Conservation (phyloP, 2,797 vertebrate genomes). For the Alauda arvensis region DNA sequence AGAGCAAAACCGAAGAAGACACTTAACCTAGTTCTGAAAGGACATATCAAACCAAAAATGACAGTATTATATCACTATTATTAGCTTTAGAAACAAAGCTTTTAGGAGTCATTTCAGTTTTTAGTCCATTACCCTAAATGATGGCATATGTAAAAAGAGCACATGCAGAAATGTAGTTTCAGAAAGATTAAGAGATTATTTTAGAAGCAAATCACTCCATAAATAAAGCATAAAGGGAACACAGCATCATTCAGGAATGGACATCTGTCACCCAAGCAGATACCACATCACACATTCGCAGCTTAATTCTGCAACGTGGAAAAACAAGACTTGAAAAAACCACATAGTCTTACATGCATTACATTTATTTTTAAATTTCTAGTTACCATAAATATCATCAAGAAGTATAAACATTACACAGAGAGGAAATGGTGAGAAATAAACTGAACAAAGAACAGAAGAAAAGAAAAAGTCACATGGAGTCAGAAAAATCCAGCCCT, state of each 20-base stretch:
- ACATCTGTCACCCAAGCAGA: slow-evolving; percentile 45
- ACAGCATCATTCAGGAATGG: slow-evolving; percentile 34
- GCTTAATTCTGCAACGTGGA: slow-evolving; percentile 19
- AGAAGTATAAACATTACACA: slow-evolving; percentile 22
- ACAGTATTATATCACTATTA: slow-evolving; percentile 21
- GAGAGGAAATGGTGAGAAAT: slow-evolving; percentile 11
- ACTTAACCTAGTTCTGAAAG: slow-evolving; percentile 49
- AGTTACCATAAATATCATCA: slow-evolving; percentile 48
- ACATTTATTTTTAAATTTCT: slow-evolving; percentile 39
- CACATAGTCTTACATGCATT: slow-evolving; percentile 5
- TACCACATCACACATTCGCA: slow-evolving; percentile 23
- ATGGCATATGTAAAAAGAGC: slow-evolving; percentile 50
- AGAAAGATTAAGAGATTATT: slow-evolving; percentile 57
- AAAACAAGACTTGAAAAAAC: slow-evolving; percentile 23
- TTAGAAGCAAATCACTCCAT: slow-evolving; percentile 55
- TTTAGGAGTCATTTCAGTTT: slow-evolving; percentile 29
- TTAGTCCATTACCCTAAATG: slow-evolving; percentile 42
- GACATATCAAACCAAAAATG: slow-evolving; percentile 20
- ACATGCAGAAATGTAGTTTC: slow-evolving; percentile 45
- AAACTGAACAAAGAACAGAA: slow-evolving; percentile 34
- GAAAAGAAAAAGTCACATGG: slow-evolving; percentile 31
- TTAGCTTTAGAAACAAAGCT: slow-evolving; percentile 47
- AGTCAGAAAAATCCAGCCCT: slow-evolving; percentile 10
- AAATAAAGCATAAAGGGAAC: slow-evolving; percentile 42
- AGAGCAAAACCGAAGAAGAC: slow-evolving; percentile 19